Percentiles rank a stretch among this genome's conserved stretches.
Conservation (phyloP, 2,888 invertebrate genomes). For the Dicranocentrus wangi region DNA sequence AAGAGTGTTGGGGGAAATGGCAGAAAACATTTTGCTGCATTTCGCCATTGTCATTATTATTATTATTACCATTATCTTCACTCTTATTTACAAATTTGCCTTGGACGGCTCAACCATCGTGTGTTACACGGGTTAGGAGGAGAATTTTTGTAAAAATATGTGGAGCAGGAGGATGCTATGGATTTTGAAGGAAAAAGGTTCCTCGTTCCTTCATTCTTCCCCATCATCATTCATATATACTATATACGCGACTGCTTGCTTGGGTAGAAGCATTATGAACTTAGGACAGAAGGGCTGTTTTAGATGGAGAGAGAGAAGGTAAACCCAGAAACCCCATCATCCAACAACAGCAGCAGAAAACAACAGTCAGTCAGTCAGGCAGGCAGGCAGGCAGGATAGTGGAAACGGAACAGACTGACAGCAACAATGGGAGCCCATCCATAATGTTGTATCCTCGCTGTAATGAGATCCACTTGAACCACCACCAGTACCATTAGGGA, state of each 20-base stretch:
- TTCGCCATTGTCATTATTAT: too few species aligned
- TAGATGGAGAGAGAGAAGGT: constrained; percentile 24
- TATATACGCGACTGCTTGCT: too few species aligned
- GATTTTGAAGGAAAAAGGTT: too few species aligned
- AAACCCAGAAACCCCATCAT: constrained; percentile 32
- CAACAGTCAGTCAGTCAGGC: constrained; percentile 17
- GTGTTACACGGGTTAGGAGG: too few species aligned
- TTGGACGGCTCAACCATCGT: too few species aligned
- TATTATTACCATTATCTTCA: constrained; percentile 1
- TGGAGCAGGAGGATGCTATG: too few species aligned
- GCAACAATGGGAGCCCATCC: constrained; percentile 62
- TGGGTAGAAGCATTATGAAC: constrained; percentile 11
- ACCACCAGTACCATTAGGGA: constrained; percentile 57
- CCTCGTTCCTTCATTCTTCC: too few species aligned
- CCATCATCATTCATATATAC: too few species aligned
- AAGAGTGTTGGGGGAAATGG: background rate
- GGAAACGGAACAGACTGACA: constrained; percentile 50
- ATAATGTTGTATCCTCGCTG: constrained; percentile 56
- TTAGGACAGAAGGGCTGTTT: constrained; percentile 2
- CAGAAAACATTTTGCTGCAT: constrained; percentile 1
- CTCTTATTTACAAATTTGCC: background rate
- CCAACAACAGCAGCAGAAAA: constrained; percentile 12
- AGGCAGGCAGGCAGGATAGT: constrained; percentile 4
- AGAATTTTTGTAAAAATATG: too few species aligned
- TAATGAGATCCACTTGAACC: constrained; percentile 63